A percentile compares a stretch with the other conserved stretches of the same genome.
phyloP scores from a whole-genome alignment of 2,888 invertebrate species.

The Diploptera punctata region DNA sequence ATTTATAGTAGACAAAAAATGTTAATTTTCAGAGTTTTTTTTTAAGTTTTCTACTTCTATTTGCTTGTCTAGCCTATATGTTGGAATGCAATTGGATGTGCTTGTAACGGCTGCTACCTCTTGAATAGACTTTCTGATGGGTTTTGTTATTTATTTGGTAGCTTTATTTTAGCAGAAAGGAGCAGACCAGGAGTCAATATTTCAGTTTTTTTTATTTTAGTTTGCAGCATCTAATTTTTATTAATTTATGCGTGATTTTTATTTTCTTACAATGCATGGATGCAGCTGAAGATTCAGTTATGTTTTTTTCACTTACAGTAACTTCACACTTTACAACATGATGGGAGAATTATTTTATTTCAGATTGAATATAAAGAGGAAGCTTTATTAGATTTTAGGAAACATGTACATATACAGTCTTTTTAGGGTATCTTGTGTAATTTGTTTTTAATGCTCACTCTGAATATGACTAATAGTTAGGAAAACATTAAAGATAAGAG shows the following conservation, averaged over 20 bases:
- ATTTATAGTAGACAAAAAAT: conserved; percentile 23
- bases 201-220: conserved; percentile 29
- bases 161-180: conserved; percentile 22
- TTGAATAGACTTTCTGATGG: conserved; percentile 5
- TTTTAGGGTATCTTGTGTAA: too few relatives aligned
- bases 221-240: conserved; percentile 29
- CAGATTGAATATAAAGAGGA: not conserved
- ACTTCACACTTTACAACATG: not conserved
- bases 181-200: conserved; percentile 3
- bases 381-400: not conserved
- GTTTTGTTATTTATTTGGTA: not conserved
- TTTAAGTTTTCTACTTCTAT: conserved; percentile 13
- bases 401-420: too few relatives aligned
- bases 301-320: not conserved
- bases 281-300: conserved; percentile 4
- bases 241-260: conserved; percentile 24
- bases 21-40: conserved; percentile 10
- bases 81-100: conserved; percentile 22
- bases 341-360: not conserved
- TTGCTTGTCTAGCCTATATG: conserved; percentile 23
- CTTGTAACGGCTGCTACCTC: not conserved
- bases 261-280: conserved; percentile 3
- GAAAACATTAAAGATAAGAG: too few relatives aligned
- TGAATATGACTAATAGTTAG: too few relatives aligned
- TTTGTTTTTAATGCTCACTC: too few relatives aligned